These are phyloP conservation scores for Caretta caretta DNA, from an alignment of 2,113 vertebrate genomes.

Conservation along the genomic window DNA sequence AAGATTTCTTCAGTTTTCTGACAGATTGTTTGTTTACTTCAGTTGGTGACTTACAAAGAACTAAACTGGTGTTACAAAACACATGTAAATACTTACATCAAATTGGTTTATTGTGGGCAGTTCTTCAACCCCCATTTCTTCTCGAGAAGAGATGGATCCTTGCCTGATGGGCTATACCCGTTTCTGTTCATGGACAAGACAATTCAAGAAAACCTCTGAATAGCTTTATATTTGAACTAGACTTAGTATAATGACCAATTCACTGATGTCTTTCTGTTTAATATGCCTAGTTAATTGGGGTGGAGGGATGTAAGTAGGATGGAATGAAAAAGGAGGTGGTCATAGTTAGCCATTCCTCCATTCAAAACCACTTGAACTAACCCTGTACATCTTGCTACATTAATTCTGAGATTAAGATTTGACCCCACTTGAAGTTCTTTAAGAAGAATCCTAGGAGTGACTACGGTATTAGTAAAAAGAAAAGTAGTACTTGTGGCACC, in stretches of 20 bases:
- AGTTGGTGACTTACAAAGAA: background rate
- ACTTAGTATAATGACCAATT: background rate
- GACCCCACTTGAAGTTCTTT: background rate
- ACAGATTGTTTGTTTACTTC: background rate
- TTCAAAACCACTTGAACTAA: background rate
- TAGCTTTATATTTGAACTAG: background rate
- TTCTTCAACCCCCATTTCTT: background rate
- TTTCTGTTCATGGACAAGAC: background rate
- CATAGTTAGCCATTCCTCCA: accelerated
- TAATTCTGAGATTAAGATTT: background rate
- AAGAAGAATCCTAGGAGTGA: background rate
- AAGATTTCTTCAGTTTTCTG: background rate
- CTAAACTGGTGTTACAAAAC: background rate
- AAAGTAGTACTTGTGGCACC: too few relatives aligned
- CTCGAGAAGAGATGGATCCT: background rate
- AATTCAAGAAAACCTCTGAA: background rate
- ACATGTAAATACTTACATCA: background rate
- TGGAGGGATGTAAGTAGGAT: background rate
- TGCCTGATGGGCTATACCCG: background rate
- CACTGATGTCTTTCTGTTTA: background rate
- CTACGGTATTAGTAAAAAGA: background rate
- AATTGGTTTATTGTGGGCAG: background rate
- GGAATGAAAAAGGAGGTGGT: background rate
- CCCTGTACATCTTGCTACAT: background rate
- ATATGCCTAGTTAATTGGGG: background rate